Conservation (phyloP, 1,140 invertebrate genomes). For the Caenorhabditis latens region DNA sequence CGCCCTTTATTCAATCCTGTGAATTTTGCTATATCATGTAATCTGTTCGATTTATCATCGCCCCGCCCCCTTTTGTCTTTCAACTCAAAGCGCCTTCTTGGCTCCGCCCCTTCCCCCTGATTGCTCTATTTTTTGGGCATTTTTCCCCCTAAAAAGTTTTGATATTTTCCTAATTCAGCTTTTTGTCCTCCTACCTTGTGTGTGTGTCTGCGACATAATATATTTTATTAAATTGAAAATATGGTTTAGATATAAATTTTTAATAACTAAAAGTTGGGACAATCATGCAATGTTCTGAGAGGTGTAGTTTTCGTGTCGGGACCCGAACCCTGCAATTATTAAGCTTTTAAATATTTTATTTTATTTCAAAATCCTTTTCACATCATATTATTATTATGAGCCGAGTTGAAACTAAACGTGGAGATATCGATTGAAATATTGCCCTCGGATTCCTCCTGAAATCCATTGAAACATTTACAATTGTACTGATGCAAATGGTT, state of each 20-base stretch:
- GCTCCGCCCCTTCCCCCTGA: background rate
- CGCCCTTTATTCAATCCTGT: background rate
- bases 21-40: background rate
- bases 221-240: slow-evolving; percentile 11
- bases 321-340: too few species aligned
- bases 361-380: background rate
- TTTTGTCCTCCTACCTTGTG: background rate
- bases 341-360: too few species aligned
- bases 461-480: slow-evolving; percentile 62
- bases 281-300: too few species aligned
- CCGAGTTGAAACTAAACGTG: slow-evolving; percentile 4
- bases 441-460: slow-evolving; percentile 62
- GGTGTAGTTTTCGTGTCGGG: too few species aligned
- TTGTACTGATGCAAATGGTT: slow-evolving; percentile 32
- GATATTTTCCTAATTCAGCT: background rate
- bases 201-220: slow-evolving; percentile 37
- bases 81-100: too few species aligned
- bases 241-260: background rate
- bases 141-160: background rate
- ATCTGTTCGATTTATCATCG: background rate
- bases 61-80: background rate
- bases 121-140: background rate
- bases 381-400: slow-evolving; percentile 18
- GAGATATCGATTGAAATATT: slow-evolving; percentile 55
- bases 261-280: background rate